Percentiles rank a stretch among this genome's conserved stretches.
These are phyloP conservation scores for Alentia gelatinosa DNA, from an alignment of 2,888 invertebrate species.

Conservation along the genomic window DNA sequence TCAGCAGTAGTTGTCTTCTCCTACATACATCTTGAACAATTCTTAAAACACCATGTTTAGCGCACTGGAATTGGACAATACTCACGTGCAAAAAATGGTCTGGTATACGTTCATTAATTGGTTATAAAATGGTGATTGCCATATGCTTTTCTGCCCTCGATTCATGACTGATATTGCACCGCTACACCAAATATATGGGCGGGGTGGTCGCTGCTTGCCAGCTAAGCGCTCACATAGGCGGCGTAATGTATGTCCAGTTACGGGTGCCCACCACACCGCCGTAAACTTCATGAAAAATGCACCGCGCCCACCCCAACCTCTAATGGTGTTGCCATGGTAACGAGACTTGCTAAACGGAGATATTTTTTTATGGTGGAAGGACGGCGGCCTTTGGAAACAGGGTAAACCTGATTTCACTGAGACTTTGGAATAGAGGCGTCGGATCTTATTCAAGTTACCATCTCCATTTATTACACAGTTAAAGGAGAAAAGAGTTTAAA, in stretches of 20 bases:
- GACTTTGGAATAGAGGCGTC: not conserved
- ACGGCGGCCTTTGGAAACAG: not conserved
- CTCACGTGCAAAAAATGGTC: too few relatives aligned
- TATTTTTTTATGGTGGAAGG: not conserved
- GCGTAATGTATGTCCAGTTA: conserved; percentile 2
- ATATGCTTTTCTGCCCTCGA: too few relatives aligned
- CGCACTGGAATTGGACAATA: too few relatives aligned
- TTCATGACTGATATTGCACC: too few relatives aligned
- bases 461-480: not conserved
- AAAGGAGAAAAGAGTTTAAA: too few relatives aligned
- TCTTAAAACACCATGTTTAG: too few relatives aligned
- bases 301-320: not conserved
- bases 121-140: too few relatives aligned
- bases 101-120: too few relatives aligned
- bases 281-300: conserved; percentile 21
- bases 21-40: too few relatives aligned
- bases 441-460: not conserved
- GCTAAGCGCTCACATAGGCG: conserved; percentile 1
- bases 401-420: not conserved
- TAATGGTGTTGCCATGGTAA: not conserved
- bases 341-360: not conserved
- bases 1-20: too few relatives aligned
- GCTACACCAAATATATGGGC: conserved; percentile 16
- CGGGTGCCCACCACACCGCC: not conserved
- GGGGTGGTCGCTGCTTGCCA: not conserved